These are phyloP conservation scores for Chaunax sp. DNA, from an alignment of 2,797 vertebrate genomes.

Conservation along the genomic window DNA sequence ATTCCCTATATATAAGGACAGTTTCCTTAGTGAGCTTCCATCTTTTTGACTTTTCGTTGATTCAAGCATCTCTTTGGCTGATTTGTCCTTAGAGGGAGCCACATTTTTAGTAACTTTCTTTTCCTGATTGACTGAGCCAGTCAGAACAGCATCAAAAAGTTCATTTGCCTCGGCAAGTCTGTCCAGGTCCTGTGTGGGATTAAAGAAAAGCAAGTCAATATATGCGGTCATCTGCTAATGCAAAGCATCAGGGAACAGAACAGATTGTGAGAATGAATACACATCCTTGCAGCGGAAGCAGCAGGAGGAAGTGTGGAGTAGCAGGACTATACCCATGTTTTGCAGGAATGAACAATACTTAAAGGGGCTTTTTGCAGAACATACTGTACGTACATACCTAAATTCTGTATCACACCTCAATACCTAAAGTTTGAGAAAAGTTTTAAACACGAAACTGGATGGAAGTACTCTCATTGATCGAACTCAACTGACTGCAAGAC, in stretches of 20 bases:
- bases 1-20: slow-evolving; percentile 91
- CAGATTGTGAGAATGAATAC: not conserved
- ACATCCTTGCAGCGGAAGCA: not conserved
- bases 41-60: slow-evolving; percentile 81
- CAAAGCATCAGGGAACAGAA: slow-evolving; percentile 4
- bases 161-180: slow-evolving; percentile 89
- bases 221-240: not conserved
- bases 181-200: slow-evolving; percentile 68
- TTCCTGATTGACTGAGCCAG: slow-evolving; percentile 83
- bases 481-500: not conserved
- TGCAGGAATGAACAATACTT: not conserved
- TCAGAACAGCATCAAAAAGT: slow-evolving; percentile 93
- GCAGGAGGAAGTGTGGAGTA: not conserved
- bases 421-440: not conserved
- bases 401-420: too few species aligned
- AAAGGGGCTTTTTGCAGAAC: not conserved
- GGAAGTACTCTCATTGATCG: too few species aligned
- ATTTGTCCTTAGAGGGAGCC: slow-evolving; percentile 59
- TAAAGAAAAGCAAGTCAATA: not conserved
- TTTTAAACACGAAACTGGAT: not conserved
- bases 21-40: slow-evolving; percentile 74
- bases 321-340: not conserved
- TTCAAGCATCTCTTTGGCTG: slow-evolving; percentile 76
- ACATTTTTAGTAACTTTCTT: slow-evolving; percentile 64
- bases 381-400: not conserved